phyloP scores from a whole-genome alignment of 2,113 vertebrate genomes.

The Pontoporia blainvillei region DNA sequence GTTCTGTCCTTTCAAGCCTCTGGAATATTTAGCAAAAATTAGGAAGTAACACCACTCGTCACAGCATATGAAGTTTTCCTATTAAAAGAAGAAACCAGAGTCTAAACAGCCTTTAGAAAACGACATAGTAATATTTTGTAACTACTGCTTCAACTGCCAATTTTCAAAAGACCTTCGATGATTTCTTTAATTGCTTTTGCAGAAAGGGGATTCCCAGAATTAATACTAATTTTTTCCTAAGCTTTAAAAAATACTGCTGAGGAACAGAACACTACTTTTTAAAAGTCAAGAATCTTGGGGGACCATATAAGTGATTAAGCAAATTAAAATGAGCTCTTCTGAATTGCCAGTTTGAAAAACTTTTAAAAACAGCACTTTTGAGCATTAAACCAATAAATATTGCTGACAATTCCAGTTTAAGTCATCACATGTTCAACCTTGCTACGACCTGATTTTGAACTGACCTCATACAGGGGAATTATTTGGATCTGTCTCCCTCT shows the following conservation, averaged over 20 bases:
- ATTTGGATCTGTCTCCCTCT: conserved; percentile 88
- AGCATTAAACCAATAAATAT: conserved; percentile 46
- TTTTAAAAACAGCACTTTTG: background rate
- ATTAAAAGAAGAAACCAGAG: conserved; percentile 42
- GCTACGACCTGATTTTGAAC: conserved; percentile 62
- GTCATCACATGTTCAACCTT: conserved; percentile 43
- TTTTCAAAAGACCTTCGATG: conserved; percentile 36
- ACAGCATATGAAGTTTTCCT: background rate
- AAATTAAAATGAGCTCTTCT: conserved; percentile 34
- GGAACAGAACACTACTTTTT: conserved; percentile 6
- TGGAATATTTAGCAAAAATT: conserved; percentile 30
- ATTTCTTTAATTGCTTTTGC: conserved; percentile 43
- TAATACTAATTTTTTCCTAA: conserved; percentile 14
- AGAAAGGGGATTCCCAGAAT: conserved; percentile 33
- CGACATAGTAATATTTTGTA: background rate
- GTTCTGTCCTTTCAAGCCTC: background rate
- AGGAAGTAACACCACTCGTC: background rate
- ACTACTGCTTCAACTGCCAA: background rate
- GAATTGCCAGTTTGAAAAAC: background rate
- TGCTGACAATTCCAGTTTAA: conserved; percentile 59
- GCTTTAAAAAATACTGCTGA: conserved; percentile 3
- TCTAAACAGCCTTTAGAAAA: conserved; percentile 44
- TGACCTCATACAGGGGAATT: conserved; percentile 69
- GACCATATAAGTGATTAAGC: background rate
- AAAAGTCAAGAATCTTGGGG: conserved; percentile 4